Evolutionary conservation across 2,113 vertebrate species (phyloP).

Genomic region (Anoplopoma fimbria): DNA sequence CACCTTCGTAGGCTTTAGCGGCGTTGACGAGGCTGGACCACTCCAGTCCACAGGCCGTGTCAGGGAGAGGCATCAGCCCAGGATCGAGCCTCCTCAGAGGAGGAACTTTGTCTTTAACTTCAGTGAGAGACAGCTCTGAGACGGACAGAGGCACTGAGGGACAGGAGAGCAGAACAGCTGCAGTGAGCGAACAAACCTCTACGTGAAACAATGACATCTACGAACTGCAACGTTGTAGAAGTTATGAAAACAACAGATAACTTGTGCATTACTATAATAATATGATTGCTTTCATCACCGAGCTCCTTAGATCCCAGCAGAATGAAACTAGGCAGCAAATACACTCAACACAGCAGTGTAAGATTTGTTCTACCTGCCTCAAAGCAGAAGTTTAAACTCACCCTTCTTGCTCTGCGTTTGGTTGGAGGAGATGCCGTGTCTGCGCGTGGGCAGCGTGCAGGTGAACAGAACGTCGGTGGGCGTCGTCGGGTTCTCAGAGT

Average conservation of each 20-base stretch:
- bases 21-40: slow-evolving; percentile 94
- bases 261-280: not conserved
- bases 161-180: not conserved
- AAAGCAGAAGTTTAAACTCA: slow-evolving; percentile 57
- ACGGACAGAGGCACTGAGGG: slow-evolving; percentile 86
- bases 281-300: not conserved
- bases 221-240: not conserved
- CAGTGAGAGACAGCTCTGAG: slow-evolving; percentile 88
- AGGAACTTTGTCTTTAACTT: slow-evolving; percentile 86
- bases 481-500: slow-evolving; percentile 78
- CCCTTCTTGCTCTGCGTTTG: slow-evolving; percentile 86
- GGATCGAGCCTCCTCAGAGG: slow-evolving; percentile 86
- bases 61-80: slow-evolving; percentile 92
- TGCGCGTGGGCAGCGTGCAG: slow-evolving; percentile 89
- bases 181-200: slow-evolving; percentile 20
- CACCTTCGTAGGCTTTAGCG: slow-evolving; percentile 93
- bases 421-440: slow-evolving; percentile 76
- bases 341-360: not conserved
- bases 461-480: slow-evolving; percentile 88
- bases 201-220: not conserved
- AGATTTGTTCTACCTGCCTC: not conserved
- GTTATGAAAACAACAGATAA: not conserved
- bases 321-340: slow-evolving; percentile 3
- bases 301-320: not conserved
- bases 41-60: slow-evolving; percentile 90